Evolutionary conservation across 2,888 invertebrate genomes (phyloP).

Genomic region (Eupithecia abbreviata): DNA sequence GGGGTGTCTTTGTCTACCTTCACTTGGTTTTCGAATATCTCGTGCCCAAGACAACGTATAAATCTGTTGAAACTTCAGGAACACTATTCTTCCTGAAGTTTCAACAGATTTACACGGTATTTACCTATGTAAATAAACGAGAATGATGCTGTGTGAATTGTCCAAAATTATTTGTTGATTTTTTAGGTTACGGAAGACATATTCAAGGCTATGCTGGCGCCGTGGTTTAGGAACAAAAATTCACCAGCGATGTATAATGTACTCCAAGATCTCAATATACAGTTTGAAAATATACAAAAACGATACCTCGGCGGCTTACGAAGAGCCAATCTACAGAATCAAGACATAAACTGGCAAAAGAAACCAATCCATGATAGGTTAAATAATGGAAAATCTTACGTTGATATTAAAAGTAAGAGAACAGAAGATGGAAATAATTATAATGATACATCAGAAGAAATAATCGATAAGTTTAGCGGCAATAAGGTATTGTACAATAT

Average conservation of each 20-base stretch:
- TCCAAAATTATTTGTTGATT: not conserved
- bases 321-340: not conserved
- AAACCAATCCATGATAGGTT: not conserved
- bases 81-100: too few species aligned
- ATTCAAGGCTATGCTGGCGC: not conserved
- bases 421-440: not conserved
- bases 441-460: not conserved
- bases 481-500: not conserved
- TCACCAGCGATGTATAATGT: not conserved
- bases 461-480: not conserved
- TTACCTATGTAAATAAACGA: too few species aligned
- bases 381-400: not conserved
- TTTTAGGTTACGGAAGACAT: not conserved
- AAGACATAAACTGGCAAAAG: not conserved
- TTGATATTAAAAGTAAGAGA: not conserved
- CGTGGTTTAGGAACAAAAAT: not conserved
- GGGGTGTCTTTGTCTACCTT: too few species aligned
- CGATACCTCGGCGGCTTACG: not conserved
- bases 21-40: too few species aligned
- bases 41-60: too few species aligned
- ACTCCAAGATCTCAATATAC: not conserved
- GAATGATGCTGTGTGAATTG: not conserved
- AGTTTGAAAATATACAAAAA: not conserved
- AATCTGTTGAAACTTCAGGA: too few species aligned
- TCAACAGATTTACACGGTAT: too few species aligned